These are phyloP conservation scores for Dendrolimus kikuchii DNA, from an alignment of 1,140 invertebrate species.

Conservation along the genomic window DNA sequence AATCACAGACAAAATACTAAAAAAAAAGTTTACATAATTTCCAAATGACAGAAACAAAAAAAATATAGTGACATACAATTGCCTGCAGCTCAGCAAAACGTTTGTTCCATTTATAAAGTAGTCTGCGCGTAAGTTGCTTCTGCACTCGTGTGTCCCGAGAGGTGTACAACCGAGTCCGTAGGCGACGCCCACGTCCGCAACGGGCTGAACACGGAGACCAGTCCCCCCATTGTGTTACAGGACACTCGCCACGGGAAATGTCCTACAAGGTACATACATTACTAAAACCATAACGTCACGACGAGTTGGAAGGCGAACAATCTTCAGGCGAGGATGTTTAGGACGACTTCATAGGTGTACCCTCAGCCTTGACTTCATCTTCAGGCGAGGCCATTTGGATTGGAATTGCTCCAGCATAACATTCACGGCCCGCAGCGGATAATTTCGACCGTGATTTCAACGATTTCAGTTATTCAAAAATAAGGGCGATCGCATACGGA, in stretches of 20 bases:
- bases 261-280: constrained; percentile 27
- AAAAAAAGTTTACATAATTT: background rate
- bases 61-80: constrained; percentile 42
- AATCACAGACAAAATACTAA: too few species aligned
- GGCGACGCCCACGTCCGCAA: constrained; percentile 82
- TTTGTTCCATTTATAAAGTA: constrained; percentile 38
- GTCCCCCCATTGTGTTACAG: constrained; percentile 81
- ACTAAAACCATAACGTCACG: too few species aligned
- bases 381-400: too few species aligned
- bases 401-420: too few species aligned
- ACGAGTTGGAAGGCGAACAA: too few species aligned
- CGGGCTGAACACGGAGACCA: constrained; percentile 86
- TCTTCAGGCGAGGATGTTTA: too few species aligned
- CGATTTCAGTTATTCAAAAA: too few species aligned
- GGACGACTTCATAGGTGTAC: too few species aligned
- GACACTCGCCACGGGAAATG: constrained; percentile 70
- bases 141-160: constrained; percentile 28
- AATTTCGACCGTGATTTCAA: too few species aligned
- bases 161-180: constrained; percentile 73
- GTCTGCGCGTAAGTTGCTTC: constrained; percentile 23
- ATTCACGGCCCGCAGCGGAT: too few species aligned
- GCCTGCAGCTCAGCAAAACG: constrained; percentile 44
- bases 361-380: too few species aligned
- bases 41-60: background rate
- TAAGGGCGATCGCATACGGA: too few species aligned